phyloP scores from a whole-genome alignment of 2,888 invertebrate genomes.

The Calliphora vomitoria region DNA sequence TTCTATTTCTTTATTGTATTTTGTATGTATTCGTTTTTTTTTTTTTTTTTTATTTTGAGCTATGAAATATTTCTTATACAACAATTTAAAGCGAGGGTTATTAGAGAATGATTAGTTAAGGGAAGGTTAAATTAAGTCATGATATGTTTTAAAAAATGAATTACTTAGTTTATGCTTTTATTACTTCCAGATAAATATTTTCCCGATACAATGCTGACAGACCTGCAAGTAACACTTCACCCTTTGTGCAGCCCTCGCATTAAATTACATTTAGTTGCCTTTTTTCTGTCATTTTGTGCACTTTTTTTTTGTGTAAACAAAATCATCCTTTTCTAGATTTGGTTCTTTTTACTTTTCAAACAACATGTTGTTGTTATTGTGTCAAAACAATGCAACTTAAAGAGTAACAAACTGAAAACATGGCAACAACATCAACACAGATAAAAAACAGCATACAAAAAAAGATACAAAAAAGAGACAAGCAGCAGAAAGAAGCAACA shows the following conservation, averaged over 20 bases:
- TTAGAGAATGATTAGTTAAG: not conserved
- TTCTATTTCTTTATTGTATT: slow-evolving; percentile 53
- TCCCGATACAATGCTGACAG: no score
- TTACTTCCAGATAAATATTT: no score
- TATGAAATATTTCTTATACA: slow-evolving; percentile 50
- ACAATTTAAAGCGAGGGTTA: not conserved
- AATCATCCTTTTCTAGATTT: slow-evolving; percentile 69
- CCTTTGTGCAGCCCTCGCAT: not conserved
- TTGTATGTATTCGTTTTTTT: no score
- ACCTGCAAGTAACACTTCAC: no score
- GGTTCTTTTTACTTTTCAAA: slow-evolving; percentile 50
- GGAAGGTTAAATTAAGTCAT: no score
- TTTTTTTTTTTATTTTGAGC: not conserved
- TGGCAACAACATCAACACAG: slow-evolving; percentile 49
- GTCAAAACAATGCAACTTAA: slow-evolving; percentile 70
- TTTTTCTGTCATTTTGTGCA: slow-evolving; percentile 25
- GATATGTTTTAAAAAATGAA: no score
- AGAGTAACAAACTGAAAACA: slow-evolving; percentile 69
- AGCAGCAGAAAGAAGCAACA: slow-evolving; percentile 55
- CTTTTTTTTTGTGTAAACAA: slow-evolving; percentile 56
- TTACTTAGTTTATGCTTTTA: no score
- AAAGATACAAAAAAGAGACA: slow-evolving; percentile 13
- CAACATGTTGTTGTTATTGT: slow-evolving; percentile 68
- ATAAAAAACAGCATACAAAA: not conserved
- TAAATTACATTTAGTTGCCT: not conserved